Conservation (phyloP, 2,113 vertebrate genomes). For the Centropus bengalensis region DNA sequence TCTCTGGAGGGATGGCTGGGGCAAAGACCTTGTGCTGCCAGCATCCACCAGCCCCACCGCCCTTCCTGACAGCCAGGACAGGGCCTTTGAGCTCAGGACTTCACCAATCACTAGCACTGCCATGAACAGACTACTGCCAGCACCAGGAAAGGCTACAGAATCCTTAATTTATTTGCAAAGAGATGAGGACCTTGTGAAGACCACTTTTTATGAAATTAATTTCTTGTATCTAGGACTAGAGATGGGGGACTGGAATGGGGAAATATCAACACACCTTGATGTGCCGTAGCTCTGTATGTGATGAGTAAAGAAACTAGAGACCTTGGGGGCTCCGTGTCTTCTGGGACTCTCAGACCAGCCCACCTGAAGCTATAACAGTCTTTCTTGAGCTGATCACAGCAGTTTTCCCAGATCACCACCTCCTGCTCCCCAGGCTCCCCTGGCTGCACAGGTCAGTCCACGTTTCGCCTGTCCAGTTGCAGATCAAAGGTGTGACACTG, state of each 20-base stretch:
- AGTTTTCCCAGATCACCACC: background rate
- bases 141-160: background rate
- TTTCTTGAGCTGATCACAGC: background rate
- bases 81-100: rapidly evolving
- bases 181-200: background rate
- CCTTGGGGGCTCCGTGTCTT: background rate
- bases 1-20: background rate
- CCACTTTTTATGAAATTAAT: background rate
- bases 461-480: background rate
- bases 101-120: background rate
- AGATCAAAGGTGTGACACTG: background rate
- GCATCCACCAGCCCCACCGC: background rate
- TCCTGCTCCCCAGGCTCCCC: background rate
- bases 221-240: background rate
- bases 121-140: background rate
- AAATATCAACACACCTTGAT: background rate
- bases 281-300: background rate
- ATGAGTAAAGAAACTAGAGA: background rate
- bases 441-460: rapidly evolving
- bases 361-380: background rate
- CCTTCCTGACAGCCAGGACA: background rate
- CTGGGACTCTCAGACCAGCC: background rate
- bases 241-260: background rate
- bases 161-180: background rate
- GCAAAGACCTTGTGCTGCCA: background rate